phyloP scores from a whole-genome alignment of 2,113 vertebrate species.

The Microtus pennsylvanicus region DNA sequence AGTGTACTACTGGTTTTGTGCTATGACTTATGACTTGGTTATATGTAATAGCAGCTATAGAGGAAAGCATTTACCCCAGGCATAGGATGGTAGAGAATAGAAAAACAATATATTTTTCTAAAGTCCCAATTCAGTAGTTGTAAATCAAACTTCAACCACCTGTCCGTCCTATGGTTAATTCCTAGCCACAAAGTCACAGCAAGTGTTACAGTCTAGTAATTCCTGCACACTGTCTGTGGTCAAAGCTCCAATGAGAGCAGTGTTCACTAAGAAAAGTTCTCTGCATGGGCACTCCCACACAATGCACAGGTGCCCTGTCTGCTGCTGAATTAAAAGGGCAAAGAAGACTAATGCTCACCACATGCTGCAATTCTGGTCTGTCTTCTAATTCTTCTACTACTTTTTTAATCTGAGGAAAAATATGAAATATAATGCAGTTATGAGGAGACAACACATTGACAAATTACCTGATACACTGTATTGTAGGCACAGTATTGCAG shows the following conservation, averaged over 20 bases:
- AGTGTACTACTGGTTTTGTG: not conserved
- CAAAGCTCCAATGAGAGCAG: not conserved
- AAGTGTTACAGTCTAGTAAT: not conserved
- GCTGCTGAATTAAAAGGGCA: not conserved
- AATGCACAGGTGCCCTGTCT: fast-evolving
- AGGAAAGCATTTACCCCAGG: not conserved
- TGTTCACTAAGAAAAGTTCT: not conserved
- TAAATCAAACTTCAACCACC: slow-evolving; percentile 3
- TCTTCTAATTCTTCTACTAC: slow-evolving; percentile 95
- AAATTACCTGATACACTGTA: not conserved
- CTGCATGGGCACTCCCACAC: not conserved
- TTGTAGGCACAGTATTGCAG: not conserved
- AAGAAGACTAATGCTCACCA: slow-evolving; percentile 86
- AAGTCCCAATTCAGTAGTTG: not conserved
- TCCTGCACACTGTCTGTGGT: not conserved
- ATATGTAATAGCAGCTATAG: not conserved
- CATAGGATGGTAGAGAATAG: not conserved
- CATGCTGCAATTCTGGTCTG: slow-evolving; percentile 95
- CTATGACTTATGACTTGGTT: not conserved
- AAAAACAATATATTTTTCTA: not conserved
- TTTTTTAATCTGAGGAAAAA: slow-evolving; percentile 91
- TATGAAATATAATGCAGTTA: not conserved
- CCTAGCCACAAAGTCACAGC: not conserved
- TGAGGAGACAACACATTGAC: not conserved
- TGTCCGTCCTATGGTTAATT: not conserved